A percentile compares a stretch with the other conserved stretches of the same genome.
Conservation (phyloP, 2,113 vertebrate species). For the Panthera tigris region DNA sequence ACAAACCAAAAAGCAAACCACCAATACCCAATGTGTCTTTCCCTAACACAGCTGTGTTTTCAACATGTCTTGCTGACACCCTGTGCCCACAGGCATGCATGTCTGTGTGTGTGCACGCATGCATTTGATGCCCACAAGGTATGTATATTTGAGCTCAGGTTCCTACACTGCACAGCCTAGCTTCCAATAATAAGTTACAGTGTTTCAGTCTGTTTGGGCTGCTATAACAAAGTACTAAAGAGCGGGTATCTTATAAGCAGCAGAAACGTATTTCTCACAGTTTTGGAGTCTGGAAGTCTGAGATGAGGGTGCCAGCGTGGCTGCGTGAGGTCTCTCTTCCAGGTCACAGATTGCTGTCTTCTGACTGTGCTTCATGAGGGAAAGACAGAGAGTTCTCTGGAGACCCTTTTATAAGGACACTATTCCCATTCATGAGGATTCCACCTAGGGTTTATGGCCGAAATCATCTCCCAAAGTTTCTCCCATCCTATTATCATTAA, state of each 20-base stretch:
- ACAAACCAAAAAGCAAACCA: not conserved
- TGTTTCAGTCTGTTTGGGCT: not conserved
- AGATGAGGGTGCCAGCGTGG: not conserved
- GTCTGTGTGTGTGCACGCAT: fast-evolving
- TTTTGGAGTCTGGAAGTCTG: not conserved
- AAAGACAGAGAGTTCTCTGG: not conserved
- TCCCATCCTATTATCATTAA: not conserved
- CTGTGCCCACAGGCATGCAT: not conserved
- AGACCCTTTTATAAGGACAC: not conserved
- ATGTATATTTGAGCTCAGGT: not conserved
- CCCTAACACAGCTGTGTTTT: not conserved
- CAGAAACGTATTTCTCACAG: not conserved
- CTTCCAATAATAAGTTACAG: not conserved
- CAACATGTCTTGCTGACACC: not conserved
- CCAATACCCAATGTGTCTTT: not conserved
- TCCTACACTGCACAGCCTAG: not conserved
- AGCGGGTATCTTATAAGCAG: not conserved
- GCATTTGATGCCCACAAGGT: fast-evolving
- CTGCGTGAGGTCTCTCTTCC: not conserved
- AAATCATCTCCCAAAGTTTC: not conserved
- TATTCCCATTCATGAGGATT: not conserved
- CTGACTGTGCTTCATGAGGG: not conserved
- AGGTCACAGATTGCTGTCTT: not conserved
- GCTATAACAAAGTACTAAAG: not conserved
- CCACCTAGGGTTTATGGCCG: not conserved